These are phyloP conservation scores for Sturnus vulgaris DNA, from an alignment of 2,113 vertebrate species.

Conservation along the genomic window DNA sequence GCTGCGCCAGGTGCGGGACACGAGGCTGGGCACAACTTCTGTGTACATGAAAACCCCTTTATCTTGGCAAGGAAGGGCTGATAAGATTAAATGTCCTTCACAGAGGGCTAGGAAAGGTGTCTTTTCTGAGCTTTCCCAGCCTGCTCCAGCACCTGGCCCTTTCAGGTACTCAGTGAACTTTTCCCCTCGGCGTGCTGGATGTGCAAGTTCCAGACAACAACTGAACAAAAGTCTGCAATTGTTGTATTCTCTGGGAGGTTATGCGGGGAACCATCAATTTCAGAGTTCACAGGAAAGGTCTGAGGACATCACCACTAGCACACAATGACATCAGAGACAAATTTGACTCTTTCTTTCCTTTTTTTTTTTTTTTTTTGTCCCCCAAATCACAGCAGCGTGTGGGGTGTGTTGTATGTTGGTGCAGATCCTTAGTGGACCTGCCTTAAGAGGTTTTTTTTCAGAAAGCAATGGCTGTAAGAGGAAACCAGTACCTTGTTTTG, in stretches of 20 bases:
- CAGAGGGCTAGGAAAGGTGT: not conserved
- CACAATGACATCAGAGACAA: not conserved
- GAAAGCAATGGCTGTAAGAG: not conserved
- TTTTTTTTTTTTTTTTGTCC: not conserved
- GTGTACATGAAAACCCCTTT: not conserved
- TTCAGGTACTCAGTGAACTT: not conserved
- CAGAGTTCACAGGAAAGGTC: not conserved
- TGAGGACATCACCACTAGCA: not conserved
- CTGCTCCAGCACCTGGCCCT: not conserved
- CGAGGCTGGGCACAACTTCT: not conserved
- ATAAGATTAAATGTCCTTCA: constrained; percentile 23
- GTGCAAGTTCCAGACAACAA: not conserved
- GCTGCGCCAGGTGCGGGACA: not conserved
- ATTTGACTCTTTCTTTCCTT: not conserved
- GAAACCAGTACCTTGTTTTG: not conserved
- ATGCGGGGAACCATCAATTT: not conserved
- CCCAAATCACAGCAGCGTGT: not conserved
- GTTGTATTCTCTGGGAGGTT: not conserved
- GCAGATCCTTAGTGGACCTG: not conserved
- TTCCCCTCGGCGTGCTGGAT: not conserved
- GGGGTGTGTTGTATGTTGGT: not conserved
- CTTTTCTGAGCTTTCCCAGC: not conserved
- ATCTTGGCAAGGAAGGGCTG: not conserved
- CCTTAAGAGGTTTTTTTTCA: not conserved
- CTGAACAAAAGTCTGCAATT: not conserved